phyloP scores from a whole-genome alignment of 1,140 invertebrate genomes.

The Sipha flava region DNA sequence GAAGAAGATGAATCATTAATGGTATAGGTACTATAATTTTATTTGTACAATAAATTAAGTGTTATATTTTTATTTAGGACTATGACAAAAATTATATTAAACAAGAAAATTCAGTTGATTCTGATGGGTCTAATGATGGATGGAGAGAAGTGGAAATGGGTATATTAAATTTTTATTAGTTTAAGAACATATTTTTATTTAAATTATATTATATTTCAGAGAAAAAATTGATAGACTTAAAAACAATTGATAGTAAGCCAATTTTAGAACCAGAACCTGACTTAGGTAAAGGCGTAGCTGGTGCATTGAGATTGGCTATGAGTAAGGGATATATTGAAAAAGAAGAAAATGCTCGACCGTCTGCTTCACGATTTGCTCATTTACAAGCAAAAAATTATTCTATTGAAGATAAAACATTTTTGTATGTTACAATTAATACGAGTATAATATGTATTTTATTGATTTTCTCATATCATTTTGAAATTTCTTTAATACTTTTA shows the following conservation, averaged over 20 bases:
- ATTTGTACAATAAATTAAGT: too few species aligned
- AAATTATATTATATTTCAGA: conserved; percentile 40
- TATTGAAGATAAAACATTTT: conserved; percentile 84
- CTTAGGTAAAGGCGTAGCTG: conserved; percentile 82
- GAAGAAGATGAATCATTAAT: conserved; percentile 69
- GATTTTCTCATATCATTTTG: background rate
- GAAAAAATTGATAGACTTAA: conserved; percentile 44
- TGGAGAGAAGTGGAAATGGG: conserved; percentile 66
- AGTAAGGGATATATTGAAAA: conserved; percentile 93
- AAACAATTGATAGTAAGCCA: conserved; percentile 51
- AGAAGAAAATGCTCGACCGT: conserved; percentile 62
- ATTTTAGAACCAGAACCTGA: conserved; percentile 93
- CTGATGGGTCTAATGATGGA: conserved; percentile 49
- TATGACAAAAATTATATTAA: conserved; percentile 17
- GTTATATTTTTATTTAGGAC: conserved; percentile 5
- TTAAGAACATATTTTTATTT: background rate
- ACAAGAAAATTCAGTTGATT: conserved; percentile 42
- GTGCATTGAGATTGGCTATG: conserved; percentile 81
- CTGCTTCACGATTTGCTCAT: conserved; percentile 63
- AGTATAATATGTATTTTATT: background rate
- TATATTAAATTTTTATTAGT: conserved; percentile 36
- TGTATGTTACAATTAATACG: background rate
- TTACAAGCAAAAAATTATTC: conserved; percentile 87
- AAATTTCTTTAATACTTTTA: background rate
- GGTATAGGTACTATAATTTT: conserved; percentile 48